These are phyloP conservation scores for Gymnothorax reevesii DNA, from an alignment of 2,797 vertebrate genomes.

Conservation along the genomic window DNA sequence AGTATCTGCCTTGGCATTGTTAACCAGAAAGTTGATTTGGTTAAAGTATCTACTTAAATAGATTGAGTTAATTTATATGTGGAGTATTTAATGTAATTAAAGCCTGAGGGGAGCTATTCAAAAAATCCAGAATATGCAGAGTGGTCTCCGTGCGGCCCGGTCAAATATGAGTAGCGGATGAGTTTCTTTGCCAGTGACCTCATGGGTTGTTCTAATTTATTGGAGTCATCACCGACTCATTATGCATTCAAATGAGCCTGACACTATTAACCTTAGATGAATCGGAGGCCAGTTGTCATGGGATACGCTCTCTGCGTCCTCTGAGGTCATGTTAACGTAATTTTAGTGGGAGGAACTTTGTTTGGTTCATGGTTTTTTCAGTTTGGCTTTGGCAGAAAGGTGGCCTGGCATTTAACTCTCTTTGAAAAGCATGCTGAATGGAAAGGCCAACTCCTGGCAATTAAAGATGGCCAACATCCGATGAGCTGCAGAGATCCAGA, in stretches of 20 bases:
- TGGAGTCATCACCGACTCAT: constrained; percentile 9
- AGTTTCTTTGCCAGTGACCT: not conserved
- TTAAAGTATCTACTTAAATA: not conserved
- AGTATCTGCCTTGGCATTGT: not conserved
- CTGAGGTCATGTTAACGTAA: constrained; percentile 28
- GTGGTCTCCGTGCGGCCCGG: not conserved
- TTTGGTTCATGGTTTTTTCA: not conserved
- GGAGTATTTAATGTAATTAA: not conserved
- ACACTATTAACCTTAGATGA: constrained; percentile 8
- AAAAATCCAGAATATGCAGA: not conserved
- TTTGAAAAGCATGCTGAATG: constrained; percentile 2
- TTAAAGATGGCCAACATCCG: no score
- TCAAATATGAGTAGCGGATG: not conserved
- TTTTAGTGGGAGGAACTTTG: constrained; percentile 24
- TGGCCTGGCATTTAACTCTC: constrained; percentile 5
- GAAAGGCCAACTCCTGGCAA: not conserved
- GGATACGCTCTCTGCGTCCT: not conserved
- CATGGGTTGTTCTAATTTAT: constrained; percentile 11
- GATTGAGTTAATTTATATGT: not conserved
- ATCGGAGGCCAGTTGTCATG: constrained; percentile 39
- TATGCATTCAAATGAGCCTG: constrained; percentile 30
- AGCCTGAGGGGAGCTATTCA: not conserved
- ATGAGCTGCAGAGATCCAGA: not conserved
- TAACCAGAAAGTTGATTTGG: not conserved
- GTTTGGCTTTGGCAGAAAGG: not conserved